Conservation (phyloP, 37 sponge, comb jelly and placozoan species). For the Agelas oroides region DNA sequence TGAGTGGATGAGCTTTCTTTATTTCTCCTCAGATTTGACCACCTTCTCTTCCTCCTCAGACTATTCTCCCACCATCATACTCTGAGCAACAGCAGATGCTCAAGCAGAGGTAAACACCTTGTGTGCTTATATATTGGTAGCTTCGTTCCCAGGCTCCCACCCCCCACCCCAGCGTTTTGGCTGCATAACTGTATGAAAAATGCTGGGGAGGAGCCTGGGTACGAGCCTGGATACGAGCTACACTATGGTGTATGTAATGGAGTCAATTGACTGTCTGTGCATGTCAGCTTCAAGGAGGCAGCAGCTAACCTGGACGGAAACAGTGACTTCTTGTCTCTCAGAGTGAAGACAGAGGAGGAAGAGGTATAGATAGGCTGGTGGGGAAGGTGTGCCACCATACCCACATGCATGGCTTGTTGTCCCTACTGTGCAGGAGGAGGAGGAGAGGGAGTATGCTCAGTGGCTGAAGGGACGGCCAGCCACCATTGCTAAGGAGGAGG, state of each 20-base stretch:
- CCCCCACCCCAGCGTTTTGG: too few species aligned
- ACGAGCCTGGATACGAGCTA: too few species aligned
- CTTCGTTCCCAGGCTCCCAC: too few species aligned
- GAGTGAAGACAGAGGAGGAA: constrained; percentile 75
- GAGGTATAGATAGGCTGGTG: constrained; percentile 36
- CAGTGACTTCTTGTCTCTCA: constrained; percentile 54
- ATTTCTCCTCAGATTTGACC: background rate
- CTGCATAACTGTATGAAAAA: too few species aligned
- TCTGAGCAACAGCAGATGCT: constrained; percentile 77
- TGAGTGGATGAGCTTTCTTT: background rate
- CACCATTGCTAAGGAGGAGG: constrained; percentile 18
- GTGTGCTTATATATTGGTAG: too few species aligned
- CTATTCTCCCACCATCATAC: constrained; percentile 36
- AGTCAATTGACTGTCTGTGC: background rate
- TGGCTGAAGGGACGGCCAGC: constrained; percentile 87
- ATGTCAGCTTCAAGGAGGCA: constrained; percentile 27
- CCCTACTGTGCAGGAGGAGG: constrained; percentile 35
- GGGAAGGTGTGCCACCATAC: too few species aligned
- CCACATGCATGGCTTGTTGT: too few species aligned
- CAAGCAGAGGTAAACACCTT: constrained; percentile 41
- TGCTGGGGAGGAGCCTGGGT: too few species aligned
- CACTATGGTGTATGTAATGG: too few species aligned
- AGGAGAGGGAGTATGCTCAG: constrained; percentile 81
- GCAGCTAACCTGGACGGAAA: constrained; percentile 21
- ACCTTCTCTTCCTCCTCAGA: background rate